Base-by-base conservation (phyloP, 2,888 invertebrate species). In the Phanerotoma sp. region DNA sequence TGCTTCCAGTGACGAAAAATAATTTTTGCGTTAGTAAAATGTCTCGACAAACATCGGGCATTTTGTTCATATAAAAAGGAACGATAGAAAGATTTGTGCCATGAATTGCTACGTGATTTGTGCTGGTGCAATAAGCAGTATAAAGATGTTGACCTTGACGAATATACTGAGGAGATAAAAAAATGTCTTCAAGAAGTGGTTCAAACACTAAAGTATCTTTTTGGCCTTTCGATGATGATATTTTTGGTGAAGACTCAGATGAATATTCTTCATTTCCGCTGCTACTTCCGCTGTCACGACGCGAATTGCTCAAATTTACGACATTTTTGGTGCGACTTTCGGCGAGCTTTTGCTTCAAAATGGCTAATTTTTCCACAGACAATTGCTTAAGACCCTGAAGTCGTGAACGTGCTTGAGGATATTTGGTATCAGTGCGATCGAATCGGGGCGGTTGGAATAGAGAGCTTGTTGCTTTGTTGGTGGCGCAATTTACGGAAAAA, bases 31-130 rank as follows among this genome's bases (percentile, higher is more conserved):
- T 86, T 47, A 89, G 79, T 56, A 88, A 75, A 65, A 88, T 78
- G 61, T 83, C 82, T 64, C 81, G 78, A 66, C 84, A 84, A 51
- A 82, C 80, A 33, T 82, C 79, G 37, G 86, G 85, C 64, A 90
- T 78, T 77, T 86, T 87, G 72, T 89, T 86, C 44, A 86, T 81
- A 74, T 84, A 86, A 54, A 87, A 74, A 10, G 88, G 87, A 57
- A 84, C 83, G 53, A 84, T 79, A 65, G 84, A 85, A 45, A 86
- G 80, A 69, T 85, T 84, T 61, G 85, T 83, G 65, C 83, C 84
- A 71, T 87, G 87, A 56, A 89, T 80, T 85, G 83, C 82, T 56
- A 84, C 72, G 57, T 82, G 76, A 73, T 79, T 80, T 28, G 81
- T 79, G 20, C 81, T 79, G 64, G 80, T 78, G 66, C 83, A 82